phyloP scores from a whole-genome alignment of 2,797 vertebrate genomes.

The Mormyrops attenuatus region DNA sequence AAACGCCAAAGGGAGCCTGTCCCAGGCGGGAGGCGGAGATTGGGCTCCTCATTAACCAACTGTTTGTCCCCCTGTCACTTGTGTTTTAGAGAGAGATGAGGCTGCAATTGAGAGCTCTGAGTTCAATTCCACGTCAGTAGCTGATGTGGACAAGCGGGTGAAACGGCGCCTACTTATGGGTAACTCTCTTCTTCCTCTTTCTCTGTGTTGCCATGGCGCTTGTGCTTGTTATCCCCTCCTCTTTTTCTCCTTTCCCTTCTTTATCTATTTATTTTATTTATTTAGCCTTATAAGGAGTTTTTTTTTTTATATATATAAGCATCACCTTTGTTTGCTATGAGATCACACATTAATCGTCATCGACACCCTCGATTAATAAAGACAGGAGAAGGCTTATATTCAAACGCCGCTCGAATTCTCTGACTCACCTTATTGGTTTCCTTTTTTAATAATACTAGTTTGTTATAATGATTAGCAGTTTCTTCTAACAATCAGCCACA shows the following conservation, averaged over 20 bases:
- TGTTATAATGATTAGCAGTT: neutral
- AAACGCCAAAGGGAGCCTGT: conserved; percentile 78
- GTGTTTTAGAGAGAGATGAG: conserved; percentile 99
- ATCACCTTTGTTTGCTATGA: neutral
- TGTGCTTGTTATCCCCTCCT: conserved; percentile 63
- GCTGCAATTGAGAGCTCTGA: conserved; percentile 99
- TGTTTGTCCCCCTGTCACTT: conserved; percentile 98
- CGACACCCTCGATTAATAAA: neutral
- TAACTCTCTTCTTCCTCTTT: conserved; percentile 99
- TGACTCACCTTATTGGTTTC: neutral
- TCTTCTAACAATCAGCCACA: neutral
- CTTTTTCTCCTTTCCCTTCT: conserved; percentile 32
- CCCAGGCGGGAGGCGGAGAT: conserved; percentile 66
- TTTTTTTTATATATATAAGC: neutral
- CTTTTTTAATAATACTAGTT: neutral
- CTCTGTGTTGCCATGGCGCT: conserved; percentile 88
- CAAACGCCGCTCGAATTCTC: neutral
- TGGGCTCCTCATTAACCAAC: conserved; percentile 97
- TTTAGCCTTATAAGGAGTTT: neutral
- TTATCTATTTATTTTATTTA: conserved; percentile 38
- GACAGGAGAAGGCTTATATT: neutral
- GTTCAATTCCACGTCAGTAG: conserved; percentile 99
- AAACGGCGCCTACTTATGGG: conserved; percentile 99
- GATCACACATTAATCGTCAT: neutral
- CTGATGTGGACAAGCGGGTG: conserved; percentile 99